Evolutionary conservation across 2,888 invertebrate species (phyloP), one percentile per base, ranked within the genome.

Genomic region (Kuschelorhynchus macadamiae): DNA sequence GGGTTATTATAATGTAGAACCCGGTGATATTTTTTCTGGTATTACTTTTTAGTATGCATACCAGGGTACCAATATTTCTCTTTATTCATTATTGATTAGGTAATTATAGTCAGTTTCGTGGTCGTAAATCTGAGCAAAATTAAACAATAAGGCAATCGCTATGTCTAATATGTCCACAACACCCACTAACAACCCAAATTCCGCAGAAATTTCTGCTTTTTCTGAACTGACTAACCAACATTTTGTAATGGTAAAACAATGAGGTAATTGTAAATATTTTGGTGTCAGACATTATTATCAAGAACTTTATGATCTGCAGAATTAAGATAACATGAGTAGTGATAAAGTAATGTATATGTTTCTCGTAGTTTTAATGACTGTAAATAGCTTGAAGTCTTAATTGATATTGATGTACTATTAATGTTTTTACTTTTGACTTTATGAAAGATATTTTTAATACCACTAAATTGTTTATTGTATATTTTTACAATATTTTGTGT

Each of bases 391-490:
- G 39, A 52, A 21, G 39, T 47, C 14, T 2, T 25, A 21, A 39
- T 21, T 39, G 9, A 39, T 20, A 2, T 52, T 20, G 11, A 8
- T 33, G n/a, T 57, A 53, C 36, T 63, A 47, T 47, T 61, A 46
- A 44, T 25, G 25, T 63, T 17, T 62, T 52, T 39, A 25, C 14
- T 14, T 53, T 25, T 53, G 53, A 62, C 46, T 44, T 33, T 33
- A 33, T 33, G 9, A 18, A 32, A 53, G 33, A 42, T 18, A 33
- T 57, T 46, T 42, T n/a, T n/a, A 25, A 25, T 25, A 25, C 7
- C 4, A 3, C 3, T 5, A 25, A 5, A 25, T 25, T 25, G 4
- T 3, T 25, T 25, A 25, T 14, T 50, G 33, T 42, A 33, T 49
- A 41, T 47, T 55, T 44, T 21, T 36, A 63, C 33, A 55, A 17